Percentiles rank a stretch among this genome's conserved stretches.
These are phyloP conservation scores for Dryoscopus gambensis DNA, from an alignment of 2,113 vertebrate species.

Conservation along the genomic window DNA sequence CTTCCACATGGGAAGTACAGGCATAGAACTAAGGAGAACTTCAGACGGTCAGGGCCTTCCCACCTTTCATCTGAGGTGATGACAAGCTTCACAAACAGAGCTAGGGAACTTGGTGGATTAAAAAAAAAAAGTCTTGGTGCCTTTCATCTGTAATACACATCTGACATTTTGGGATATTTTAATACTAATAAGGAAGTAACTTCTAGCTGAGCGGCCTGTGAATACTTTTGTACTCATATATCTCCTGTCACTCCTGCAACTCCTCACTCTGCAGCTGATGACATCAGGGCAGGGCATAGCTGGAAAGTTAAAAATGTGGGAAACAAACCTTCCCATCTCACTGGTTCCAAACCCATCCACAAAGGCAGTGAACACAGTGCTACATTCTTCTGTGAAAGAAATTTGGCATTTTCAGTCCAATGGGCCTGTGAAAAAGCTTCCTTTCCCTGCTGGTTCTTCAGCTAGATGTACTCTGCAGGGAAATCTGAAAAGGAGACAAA, in stretches of 20 bases:
- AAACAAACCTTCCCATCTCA: not conserved
- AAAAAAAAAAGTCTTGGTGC: not conserved
- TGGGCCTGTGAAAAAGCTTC: not conserved
- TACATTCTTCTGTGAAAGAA: not conserved
- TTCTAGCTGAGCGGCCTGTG: not conserved
- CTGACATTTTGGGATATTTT: not conserved
- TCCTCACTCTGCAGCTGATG: not conserved
- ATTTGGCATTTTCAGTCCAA: not conserved
- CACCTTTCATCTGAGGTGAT: not conserved
- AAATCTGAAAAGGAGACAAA: not conserved
- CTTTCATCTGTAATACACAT: not conserved
- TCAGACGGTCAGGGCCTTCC: not conserved
- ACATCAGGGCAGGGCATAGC: not conserved
- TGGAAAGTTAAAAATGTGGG: not conserved
- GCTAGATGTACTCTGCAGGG: not conserved
- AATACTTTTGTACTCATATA: not conserved
- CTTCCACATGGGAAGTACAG: not conserved
- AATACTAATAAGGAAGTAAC: not conserved
- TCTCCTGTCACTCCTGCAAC: not conserved
- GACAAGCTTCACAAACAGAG: not conserved
- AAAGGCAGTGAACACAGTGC: not conserved
- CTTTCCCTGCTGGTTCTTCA: not conserved
- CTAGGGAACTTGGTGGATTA: not conserved
- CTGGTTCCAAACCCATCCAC: not conserved
- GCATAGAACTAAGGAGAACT: not conserved